Evolutionary conservation across 2,797 vertebrate species (phyloP).

Genomic region (Labroides dimidiatus): DNA sequence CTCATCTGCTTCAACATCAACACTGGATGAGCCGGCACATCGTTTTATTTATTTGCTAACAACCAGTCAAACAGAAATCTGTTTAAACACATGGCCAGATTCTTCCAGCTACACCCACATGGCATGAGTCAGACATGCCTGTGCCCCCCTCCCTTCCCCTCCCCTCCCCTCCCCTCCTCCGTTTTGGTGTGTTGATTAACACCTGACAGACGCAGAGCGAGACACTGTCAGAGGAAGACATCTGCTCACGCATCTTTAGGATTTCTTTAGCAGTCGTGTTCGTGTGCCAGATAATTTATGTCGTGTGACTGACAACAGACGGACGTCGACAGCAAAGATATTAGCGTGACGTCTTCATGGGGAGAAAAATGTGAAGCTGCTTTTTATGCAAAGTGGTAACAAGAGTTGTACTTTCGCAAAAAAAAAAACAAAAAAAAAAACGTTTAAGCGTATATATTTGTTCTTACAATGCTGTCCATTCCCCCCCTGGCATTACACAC

Average conservation of each 20-base stretch:
- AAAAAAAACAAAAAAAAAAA: not conserved
- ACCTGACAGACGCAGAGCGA: constrained; percentile 71
- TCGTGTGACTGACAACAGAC: constrained; percentile 50
- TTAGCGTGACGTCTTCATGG: constrained; percentile 11
- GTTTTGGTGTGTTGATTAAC: constrained; percentile 74
- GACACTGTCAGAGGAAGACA: constrained; percentile 67
- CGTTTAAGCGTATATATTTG: constrained; percentile 1
- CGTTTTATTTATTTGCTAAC: constrained; percentile 41
- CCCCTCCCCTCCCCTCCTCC: too few species aligned
- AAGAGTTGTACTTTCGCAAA: not conserved
- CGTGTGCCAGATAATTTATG: constrained; percentile 57
- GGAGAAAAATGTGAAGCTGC: not conserved
- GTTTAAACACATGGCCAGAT: constrained; percentile 42
- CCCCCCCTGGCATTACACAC: constrained; percentile 20
- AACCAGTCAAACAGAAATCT: constrained; percentile 44
- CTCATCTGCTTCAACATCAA: constrained; percentile 15
- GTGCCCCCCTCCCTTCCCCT: too few species aligned
- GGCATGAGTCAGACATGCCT: constrained; percentile 53
- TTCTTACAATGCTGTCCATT: constrained; percentile 24
- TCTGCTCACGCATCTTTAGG: constrained; percentile 68
- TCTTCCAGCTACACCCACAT: constrained; percentile 56
- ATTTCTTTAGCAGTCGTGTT: constrained; percentile 60
- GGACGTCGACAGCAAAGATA: constrained; percentile 48
- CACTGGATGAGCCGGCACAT: not conserved
- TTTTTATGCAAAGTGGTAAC: not conserved